These are phyloP conservation scores for Ctenopoma kingsleyae DNA, from an alignment of 2,797 vertebrate species.

Conservation along the genomic window DNA sequence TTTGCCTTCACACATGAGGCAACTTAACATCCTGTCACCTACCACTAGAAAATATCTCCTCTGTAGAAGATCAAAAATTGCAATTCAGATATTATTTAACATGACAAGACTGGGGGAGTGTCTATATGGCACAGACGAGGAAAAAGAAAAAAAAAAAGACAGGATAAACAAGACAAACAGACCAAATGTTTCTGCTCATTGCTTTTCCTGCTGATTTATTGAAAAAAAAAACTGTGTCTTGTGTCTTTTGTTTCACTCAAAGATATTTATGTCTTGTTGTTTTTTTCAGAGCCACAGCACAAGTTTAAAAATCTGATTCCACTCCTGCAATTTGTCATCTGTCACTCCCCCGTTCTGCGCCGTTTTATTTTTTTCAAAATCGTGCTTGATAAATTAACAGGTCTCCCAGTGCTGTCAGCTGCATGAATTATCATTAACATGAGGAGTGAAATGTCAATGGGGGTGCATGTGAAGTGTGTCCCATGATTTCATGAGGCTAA, in stretches of 20 bases:
- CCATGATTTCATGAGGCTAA: constrained; percentile 53
- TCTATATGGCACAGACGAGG: not conserved
- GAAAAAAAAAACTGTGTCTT: not conserved
- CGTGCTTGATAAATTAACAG: constrained; percentile 52
- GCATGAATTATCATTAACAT: constrained; percentile 65
- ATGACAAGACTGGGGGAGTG: not conserved
- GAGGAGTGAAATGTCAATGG: constrained; percentile 65
- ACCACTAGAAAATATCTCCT: constrained; percentile 21
- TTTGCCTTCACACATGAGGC: constrained; percentile 56
- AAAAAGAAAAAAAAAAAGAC: constrained; percentile 1
- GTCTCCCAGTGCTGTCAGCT: constrained; percentile 46
- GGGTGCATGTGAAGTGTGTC: constrained; percentile 59
- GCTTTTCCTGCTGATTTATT: not conserved
- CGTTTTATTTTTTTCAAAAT: constrained; percentile 29
- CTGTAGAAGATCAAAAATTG: constrained; percentile 21
- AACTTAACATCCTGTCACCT: constrained; percentile 43
- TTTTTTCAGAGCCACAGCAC: constrained; percentile 16
- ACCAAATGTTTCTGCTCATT: not conserved
- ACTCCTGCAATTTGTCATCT: constrained; percentile 39
- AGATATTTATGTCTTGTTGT: not conserved
- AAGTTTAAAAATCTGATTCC: constrained; percentile 34
- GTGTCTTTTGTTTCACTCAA: constrained; percentile 12
- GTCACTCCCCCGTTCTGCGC: constrained; percentile 33
- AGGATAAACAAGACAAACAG: constrained; percentile 9
- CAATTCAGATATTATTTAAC: constrained; percentile 6